Conservation (phyloP, 2,888 invertebrate species). For the Trichogramma dendrolimi region DNA sequence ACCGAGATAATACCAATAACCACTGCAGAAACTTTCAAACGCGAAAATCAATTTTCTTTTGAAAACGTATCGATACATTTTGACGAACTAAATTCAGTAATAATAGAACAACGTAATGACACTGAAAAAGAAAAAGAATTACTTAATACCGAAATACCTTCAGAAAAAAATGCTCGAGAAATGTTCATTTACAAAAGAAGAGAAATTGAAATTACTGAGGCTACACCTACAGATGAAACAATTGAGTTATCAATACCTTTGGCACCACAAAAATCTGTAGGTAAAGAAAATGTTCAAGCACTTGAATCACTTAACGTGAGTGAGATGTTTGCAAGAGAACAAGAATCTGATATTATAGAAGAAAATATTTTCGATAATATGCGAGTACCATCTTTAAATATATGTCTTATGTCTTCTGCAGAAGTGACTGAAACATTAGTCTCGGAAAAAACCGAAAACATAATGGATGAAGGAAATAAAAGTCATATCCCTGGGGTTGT, state of each 20-base stretch:
- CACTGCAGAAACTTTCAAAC: conserved; percentile 25
- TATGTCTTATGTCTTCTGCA: conserved; percentile 27
- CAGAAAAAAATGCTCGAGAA: conserved; percentile 34
- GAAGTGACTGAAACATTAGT: conserved; percentile 33
- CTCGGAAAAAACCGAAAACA: conserved; percentile 27
- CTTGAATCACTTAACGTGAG: conserved; percentile 36
- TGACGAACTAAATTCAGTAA: conserved; percentile 30
- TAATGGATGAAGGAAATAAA: conserved; percentile 36
- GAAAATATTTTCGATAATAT: not conserved
- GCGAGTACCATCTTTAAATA: conserved; percentile 10
- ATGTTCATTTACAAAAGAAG: conserved; percentile 44
- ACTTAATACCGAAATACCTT: conserved; percentile 22
- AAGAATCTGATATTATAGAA: conserved; percentile 20
- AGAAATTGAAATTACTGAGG: conserved; percentile 39
- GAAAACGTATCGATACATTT: too few relatives aligned
- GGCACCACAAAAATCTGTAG: conserved; percentile 34
- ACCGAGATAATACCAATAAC: conserved; percentile 32
- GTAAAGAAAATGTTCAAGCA: conserved; percentile 33
- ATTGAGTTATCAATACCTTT: conserved; percentile 27
- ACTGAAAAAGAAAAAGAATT: conserved; percentile 27
- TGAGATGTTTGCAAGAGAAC: conserved; percentile 30
- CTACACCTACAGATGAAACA: conserved; percentile 33
- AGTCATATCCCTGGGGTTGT: conserved; percentile 36
- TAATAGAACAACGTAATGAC: conserved; percentile 26
- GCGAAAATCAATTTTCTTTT: conserved; percentile 15